phyloP scores from a whole-genome alignment of 2,888 invertebrate genomes.

The Girardia tigrina region DNA sequence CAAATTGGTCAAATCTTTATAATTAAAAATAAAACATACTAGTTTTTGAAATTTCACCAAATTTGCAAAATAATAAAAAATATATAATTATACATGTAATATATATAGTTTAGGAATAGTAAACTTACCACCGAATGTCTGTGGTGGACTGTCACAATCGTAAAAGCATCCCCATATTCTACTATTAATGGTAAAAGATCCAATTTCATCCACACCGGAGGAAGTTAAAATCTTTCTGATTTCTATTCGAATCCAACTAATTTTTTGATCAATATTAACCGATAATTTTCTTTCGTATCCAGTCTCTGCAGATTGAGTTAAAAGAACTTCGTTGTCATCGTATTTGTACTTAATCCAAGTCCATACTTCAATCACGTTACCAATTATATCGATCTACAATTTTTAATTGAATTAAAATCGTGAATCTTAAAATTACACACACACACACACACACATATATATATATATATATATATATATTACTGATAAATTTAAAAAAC shows the following conservation, averaged over 20 bases:
- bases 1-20: no score
- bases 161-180: not conserved
- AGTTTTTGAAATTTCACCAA: no score
- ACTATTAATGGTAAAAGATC: not conserved
- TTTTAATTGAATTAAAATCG: no score
- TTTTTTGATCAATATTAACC: not conserved
- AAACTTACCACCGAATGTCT: not conserved
- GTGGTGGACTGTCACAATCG: not conserved
- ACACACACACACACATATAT: no score
- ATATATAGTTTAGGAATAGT: no score
- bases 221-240: not conserved
- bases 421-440: no score
- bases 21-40: no score
- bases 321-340: not conserved
- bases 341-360: not conserved
- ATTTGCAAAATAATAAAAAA: no score
- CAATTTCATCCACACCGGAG: not conserved
- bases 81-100: no score
- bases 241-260: constrained; percentile 6
- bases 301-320: not conserved
- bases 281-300: not conserved
- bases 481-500: not conserved
- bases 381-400: not conserved
- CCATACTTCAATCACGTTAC: not conserved
- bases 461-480: no score